A percentile compares a stretch with the other conserved stretches of the same genome.
Conservation (phyloP, 2,888 invertebrate genomes). For the Lasius platythorax region DNA sequence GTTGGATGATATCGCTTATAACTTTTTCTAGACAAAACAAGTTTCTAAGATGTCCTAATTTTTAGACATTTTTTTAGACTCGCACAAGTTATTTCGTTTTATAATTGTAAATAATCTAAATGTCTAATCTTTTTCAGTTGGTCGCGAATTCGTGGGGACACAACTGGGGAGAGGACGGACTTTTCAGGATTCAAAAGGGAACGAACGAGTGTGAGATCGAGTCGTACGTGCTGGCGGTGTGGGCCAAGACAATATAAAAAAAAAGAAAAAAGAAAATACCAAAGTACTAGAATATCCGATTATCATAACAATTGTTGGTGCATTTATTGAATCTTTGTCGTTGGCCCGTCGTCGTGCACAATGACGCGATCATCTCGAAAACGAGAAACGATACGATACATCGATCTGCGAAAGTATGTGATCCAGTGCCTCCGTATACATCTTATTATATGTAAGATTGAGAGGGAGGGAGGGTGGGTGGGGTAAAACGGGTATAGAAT, state of each 20-base stretch:
- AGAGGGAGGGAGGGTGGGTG: background rate
- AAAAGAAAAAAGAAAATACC: slow-evolving; percentile 5
- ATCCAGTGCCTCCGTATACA: slow-evolving; percentile 40
- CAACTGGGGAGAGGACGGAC: slow-evolving; percentile 96
- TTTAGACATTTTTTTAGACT: background rate
- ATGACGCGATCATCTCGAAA: slow-evolving; percentile 21
- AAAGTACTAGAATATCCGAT: slow-evolving; percentile 43
- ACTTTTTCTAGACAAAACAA: background rate
- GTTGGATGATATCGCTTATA: background rate
- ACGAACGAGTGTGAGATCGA: slow-evolving; percentile 96
- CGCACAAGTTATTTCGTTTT: background rate
- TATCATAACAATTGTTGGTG: slow-evolving; percentile 60
- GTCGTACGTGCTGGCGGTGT: slow-evolving; percentile 93
- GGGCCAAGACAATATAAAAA: slow-evolving; percentile 88
- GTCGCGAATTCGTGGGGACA: slow-evolving; percentile 98
- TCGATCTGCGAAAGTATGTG: slow-evolving; percentile 48
- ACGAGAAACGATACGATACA: slow-evolving; percentile 27
- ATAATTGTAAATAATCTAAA: background rate
- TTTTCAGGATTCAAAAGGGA: slow-evolving; percentile 95
- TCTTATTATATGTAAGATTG: slow-evolving; percentile 31
- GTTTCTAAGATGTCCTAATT: background rate
- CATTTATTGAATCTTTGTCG: slow-evolving; percentile 78
- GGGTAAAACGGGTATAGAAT: background rate
- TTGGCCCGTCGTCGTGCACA: slow-evolving; percentile 43
- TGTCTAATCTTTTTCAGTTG: slow-evolving; percentile 87